Evolutionary conservation across 2,113 vertebrate genomes (phyloP).

Genomic region (Pterocles gutturalis): DNA sequence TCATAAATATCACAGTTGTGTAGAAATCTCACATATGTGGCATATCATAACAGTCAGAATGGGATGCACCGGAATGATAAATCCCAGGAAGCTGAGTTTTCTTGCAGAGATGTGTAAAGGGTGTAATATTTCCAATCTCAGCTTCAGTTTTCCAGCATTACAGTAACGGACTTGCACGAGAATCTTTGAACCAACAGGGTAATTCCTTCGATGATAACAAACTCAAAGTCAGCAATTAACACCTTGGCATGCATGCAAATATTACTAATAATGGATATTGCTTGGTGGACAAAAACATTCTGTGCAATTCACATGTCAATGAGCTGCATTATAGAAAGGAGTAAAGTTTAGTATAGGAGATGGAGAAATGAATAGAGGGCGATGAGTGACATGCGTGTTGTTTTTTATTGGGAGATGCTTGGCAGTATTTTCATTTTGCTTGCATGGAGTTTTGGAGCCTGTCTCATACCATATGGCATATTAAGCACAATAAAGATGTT

Average conservation of each 20-base stretch:
- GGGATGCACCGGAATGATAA: not conserved
- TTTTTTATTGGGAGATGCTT: slow-evolving; percentile 54
- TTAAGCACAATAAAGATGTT: slow-evolving; percentile 75
- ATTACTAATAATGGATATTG: not conserved
- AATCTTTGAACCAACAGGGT: not conserved
- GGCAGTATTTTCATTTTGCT: slow-evolving; percentile 40
- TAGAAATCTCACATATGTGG: slow-evolving; percentile 13
- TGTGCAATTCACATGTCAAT: not conserved
- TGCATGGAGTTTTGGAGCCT: slow-evolving; percentile 49
- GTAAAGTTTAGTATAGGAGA: not conserved
- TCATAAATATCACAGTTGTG: slow-evolving; percentile 63
- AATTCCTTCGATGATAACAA: not conserved
- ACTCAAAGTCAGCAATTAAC: slow-evolving; percentile 21
- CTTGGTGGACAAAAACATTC: not conserved
- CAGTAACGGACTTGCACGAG: not conserved
- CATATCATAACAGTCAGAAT: not conserved
- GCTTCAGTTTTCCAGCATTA: not conserved
- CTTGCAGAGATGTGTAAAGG: not conserved
- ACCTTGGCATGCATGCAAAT: not conserved
- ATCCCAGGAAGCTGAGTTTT: not conserved
- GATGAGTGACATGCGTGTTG: slow-evolving; percentile 4
- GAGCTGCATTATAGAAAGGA: not conserved
- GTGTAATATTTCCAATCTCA: not conserved
- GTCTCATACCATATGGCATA: slow-evolving; percentile 69
- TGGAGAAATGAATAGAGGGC: slow-evolving; percentile 38